Evolutionary conservation across 2,113 vertebrate genomes (phyloP).

Genomic region (Scalopus aquaticus): DNA sequence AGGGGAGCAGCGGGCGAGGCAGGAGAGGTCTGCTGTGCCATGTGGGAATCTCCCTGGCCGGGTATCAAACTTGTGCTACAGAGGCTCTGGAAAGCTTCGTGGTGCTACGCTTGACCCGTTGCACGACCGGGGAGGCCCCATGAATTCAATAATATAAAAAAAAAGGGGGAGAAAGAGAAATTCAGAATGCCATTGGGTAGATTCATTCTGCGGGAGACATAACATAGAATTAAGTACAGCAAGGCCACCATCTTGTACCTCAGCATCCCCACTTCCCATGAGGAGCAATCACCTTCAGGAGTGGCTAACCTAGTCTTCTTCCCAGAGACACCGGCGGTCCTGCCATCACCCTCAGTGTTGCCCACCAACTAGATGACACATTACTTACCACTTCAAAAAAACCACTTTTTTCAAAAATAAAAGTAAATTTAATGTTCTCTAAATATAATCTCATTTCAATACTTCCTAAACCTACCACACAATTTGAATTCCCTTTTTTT

Average conservation of each 20-base stretch:
- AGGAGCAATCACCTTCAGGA: not conserved
- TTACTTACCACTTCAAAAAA: not conserved
- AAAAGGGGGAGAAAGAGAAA: too few relatives aligned
- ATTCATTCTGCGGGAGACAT: accelerated
- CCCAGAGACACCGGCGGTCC: not conserved
- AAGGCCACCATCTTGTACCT: not conserved
- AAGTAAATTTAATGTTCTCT: constrained; percentile 17
- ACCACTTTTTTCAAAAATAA: not conserved
- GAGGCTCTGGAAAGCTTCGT: too few relatives aligned
- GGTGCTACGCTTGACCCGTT: too few relatives aligned
- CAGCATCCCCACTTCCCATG: accelerated
- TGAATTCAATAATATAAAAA: too few relatives aligned
- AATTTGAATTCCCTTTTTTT: not conserved
- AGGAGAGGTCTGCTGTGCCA: too few relatives aligned
- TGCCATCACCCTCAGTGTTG: not conserved
- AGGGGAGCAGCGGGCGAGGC: too few relatives aligned
- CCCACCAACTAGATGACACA: accelerated
- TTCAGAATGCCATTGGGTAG: accelerated
- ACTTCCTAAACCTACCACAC: constrained; percentile 21
- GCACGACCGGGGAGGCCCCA: too few relatives aligned
- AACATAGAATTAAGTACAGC: accelerated
- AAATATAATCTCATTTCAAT: constrained; percentile 19
- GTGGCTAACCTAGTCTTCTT: not conserved
- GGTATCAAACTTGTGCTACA: too few relatives aligned
- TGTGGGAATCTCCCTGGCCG: too few relatives aligned